These are phyloP conservation scores for Emydoidea blandingii DNA, from an alignment of 2,797 vertebrate genomes.

Conservation along the genomic window DNA sequence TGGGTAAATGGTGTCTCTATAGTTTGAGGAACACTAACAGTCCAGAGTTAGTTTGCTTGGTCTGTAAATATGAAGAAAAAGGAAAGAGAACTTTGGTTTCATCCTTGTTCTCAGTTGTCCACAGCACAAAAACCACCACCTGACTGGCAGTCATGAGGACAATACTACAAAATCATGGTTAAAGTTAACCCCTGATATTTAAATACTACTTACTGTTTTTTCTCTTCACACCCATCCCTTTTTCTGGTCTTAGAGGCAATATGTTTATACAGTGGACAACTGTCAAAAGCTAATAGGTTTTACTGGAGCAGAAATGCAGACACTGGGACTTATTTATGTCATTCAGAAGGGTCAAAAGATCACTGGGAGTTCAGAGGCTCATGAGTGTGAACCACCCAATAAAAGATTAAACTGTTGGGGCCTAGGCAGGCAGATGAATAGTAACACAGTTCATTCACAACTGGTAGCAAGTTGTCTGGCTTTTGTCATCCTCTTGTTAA, in stretches of 20 bases:
- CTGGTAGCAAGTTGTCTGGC: not conserved
- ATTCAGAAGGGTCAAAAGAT: not conserved
- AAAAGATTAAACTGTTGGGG: not conserved
- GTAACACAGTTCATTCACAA: not conserved
- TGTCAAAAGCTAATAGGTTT: conserved; percentile 2
- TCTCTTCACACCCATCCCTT: not conserved
- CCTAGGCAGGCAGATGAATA: not conserved
- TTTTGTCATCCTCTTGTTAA: not conserved
- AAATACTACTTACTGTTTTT: not conserved
- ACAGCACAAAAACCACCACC: not conserved
- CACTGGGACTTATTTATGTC: not conserved
- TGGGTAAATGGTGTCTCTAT: not conserved
- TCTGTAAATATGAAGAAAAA: conserved; percentile 23
- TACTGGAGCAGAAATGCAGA: conserved; percentile 23
- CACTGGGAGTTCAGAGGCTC: conserved; percentile 14
- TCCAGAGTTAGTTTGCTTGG: not conserved
- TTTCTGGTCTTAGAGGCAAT: not conserved
- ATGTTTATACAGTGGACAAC: not conserved
- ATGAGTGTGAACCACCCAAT: not conserved
- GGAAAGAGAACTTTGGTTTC: not conserved
- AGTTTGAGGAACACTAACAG: conserved; percentile 11
- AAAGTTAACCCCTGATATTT: not conserved
- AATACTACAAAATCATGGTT: not conserved
- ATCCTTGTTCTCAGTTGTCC: conserved; percentile 1
- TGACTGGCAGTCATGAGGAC: not conserved